A percentile compares a stretch with the other conserved stretches of the same genome.
These are phyloP conservation scores for Patiria miniata DNA, from an alignment of 35 echinoderm and acorn worm genomes.

Conservation along the genomic window DNA sequence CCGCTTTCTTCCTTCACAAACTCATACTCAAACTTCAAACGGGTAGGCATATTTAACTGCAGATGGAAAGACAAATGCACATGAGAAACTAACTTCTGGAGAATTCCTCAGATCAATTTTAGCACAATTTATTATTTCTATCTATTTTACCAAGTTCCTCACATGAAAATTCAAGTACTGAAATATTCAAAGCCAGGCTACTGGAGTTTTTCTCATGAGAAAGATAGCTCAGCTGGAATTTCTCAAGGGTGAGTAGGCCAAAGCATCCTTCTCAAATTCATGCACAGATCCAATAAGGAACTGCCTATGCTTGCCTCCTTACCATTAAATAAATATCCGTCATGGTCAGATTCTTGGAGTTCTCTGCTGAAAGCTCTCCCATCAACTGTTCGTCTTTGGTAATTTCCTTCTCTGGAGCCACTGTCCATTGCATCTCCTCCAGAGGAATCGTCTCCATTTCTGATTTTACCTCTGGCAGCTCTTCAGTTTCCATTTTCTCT, in stretches of 20 bases:
- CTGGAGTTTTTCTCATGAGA: too few species aligned
- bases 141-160: too few species aligned
- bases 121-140: too few species aligned
- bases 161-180: too few species aligned
- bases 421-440: neutral
- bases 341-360: conserved; percentile 63
- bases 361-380: conserved; percentile 61
- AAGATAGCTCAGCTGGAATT: too few species aligned
- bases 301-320: conserved; percentile 25
- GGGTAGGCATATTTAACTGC: conserved; percentile 51
- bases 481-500: conserved; percentile 24
- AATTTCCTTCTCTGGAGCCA: conserved; percentile 20
- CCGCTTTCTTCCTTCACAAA: conserved; percentile 31
- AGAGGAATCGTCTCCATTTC: conserved; percentile 16
- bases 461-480: neutral
- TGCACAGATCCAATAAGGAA: too few species aligned
- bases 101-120: too few species aligned
- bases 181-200: too few species aligned
- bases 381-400: conserved; percentile 68
- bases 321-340: conserved; percentile 95
- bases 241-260: too few species aligned
- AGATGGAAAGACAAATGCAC: neutral
- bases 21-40: conserved; percentile 53
- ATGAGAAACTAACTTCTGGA: too few species aligned
- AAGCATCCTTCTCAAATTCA: too few species aligned